Conservation (phyloP, 2,888 invertebrate species). For the Hyposoter didymator region DNA sequence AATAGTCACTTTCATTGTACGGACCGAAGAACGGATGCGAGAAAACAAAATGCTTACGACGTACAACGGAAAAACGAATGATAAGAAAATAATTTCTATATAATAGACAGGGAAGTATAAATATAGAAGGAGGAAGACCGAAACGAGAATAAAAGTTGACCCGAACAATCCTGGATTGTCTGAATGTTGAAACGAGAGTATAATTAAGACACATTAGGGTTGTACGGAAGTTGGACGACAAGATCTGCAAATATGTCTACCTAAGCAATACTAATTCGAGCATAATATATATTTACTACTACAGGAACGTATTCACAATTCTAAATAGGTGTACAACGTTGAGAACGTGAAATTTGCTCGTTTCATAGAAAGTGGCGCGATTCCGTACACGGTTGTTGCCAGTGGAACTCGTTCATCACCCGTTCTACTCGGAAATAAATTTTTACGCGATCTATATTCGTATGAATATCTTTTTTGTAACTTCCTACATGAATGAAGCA, state of each 20-base stretch:
- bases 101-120: constrained; percentile 24
- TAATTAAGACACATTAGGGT: constrained; percentile 66
- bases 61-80: background rate
- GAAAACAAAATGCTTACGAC: background rate
- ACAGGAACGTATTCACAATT: constrained; percentile 16
- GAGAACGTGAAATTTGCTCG: constrained; percentile 70
- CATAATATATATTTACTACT: constrained; percentile 19
- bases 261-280: constrained; percentile 45
- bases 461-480: constrained; percentile 33
- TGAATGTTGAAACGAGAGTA: constrained; percentile 50
- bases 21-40: background rate
- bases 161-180: constrained; percentile 7
- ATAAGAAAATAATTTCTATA: background rate
- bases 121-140: constrained; percentile 4
- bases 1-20: background rate
- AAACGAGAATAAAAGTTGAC: constrained; percentile 42
- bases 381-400: constrained; percentile 64
- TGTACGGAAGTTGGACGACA: constrained; percentile 54
- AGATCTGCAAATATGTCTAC: constrained; percentile 38
- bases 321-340: constrained; percentile 35
- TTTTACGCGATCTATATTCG: constrained; percentile 23
- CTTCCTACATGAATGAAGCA: constrained; percentile 27
- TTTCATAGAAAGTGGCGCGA: constrained; percentile 70
- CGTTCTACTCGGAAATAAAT: constrained; percentile 35
- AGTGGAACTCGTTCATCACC: constrained; percentile 65